phyloP scores from a whole-genome alignment of 2,888 invertebrate genomes.

The Drosophila neonasuta region DNA sequence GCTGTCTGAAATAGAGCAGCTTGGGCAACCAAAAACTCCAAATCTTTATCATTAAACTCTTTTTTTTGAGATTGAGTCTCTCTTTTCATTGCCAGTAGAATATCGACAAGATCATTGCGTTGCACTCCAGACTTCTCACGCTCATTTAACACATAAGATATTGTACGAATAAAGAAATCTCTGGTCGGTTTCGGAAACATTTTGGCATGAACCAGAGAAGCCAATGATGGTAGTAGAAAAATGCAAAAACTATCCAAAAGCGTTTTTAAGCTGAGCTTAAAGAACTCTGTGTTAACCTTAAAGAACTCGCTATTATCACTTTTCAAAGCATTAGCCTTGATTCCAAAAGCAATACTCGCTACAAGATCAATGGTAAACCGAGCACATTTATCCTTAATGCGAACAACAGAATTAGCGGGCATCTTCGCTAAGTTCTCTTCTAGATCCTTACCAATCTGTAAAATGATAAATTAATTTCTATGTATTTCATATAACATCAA shows the following conservation, averaged over 20 bases:
- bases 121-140: slow-evolving; percentile 13
- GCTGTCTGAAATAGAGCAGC: slow-evolving; percentile 67
- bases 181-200: slow-evolving; percentile 6
- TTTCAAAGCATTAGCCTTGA: slow-evolving; percentile 16
- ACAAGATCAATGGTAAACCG: slow-evolving; percentile 78
- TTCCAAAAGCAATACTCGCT: slow-evolving; percentile 78
- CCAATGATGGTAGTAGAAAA: slow-evolving; percentile 2
- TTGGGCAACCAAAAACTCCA: slow-evolving; percentile 18
- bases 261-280: not conserved
- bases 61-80: not conserved
- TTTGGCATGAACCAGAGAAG: slow-evolving; percentile 4
- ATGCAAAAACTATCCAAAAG: not conserved
- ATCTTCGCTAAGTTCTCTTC: not conserved
- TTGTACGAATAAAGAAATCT: slow-evolving; percentile 2
- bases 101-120: slow-evolving; percentile 15
- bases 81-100: slow-evolving; percentile 10
- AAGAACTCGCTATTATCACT: slow-evolving; percentile 11
- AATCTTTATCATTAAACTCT: not conserved
- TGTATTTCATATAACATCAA: no score
- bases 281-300: slow-evolving; percentile 1
- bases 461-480: no score
- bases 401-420: not conserved
- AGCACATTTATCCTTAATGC: slow-evolving; percentile 10
- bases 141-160: not conserved
- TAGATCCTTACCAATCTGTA: slow-evolving; percentile 14